Percentiles rank a stretch among this genome's conserved stretches.
phyloP scores from a whole-genome alignment of 2,797 vertebrate species.

The Schizothorax lantsangensis region DNA sequence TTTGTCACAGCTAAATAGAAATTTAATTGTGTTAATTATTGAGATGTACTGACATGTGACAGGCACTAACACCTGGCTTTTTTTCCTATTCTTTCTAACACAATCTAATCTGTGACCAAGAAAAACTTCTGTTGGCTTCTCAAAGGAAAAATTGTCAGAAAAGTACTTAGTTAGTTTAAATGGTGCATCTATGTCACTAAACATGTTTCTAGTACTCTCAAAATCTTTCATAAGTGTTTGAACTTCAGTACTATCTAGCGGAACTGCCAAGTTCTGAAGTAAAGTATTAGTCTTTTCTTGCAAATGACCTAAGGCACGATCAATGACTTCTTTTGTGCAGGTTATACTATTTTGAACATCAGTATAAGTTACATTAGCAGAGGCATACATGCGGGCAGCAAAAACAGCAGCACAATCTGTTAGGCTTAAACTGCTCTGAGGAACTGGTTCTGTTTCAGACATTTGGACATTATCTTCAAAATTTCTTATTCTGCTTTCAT shows the following conservation, averaged over 20 bases:
- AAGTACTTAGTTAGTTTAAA: slow-evolving; percentile 1
- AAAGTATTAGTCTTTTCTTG: slow-evolving; percentile 31
- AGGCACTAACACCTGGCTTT: slow-evolving; percentile 11
- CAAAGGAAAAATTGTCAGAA: slow-evolving; percentile 8
- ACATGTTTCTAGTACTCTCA: not conserved
- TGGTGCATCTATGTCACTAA: not conserved
- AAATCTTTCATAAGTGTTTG: slow-evolving; percentile 5
- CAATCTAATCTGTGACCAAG: slow-evolving; percentile 16
- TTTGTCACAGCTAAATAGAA: slow-evolving; percentile 17
- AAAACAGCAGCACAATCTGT: not conserved
- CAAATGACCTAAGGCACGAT: not conserved
- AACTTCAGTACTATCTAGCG: not conserved
- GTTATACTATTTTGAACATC: slow-evolving; percentile 19
- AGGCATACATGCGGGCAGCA: not conserved
- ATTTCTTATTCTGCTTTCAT: slow-evolving; percentile 1
- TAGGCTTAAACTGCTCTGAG: too few relatives aligned
- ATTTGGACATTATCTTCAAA: not conserved
- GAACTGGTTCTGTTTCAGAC: not conserved
- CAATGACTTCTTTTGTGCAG: slow-evolving; percentile 6
- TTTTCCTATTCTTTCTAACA: not conserved
- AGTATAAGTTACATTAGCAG: slow-evolving; percentile 16
- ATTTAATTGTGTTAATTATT: slow-evolving; percentile 2
- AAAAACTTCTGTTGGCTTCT: slow-evolving; percentile 1
- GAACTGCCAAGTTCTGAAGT: not conserved
- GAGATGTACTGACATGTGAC: slow-evolving; percentile 8